Percentiles rank a stretch among this genome's conserved stretches.
Evolutionary conservation across 1,140 invertebrate species (phyloP).

Genomic region (Plutomurus gul): DNA sequence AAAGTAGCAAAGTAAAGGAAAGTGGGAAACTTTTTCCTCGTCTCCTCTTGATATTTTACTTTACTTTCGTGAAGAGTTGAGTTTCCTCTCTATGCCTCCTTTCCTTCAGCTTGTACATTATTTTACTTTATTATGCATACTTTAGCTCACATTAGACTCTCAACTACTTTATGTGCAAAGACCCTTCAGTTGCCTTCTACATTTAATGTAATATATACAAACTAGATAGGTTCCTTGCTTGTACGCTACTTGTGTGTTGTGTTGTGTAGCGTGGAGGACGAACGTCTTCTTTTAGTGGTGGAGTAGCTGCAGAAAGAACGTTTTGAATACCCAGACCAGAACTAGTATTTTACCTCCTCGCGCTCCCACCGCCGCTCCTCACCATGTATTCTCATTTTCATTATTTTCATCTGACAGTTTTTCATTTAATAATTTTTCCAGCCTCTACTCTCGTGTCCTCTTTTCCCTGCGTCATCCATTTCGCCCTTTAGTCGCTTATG

Average conservation of each 20-base stretch:
- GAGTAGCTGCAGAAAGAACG: no score
- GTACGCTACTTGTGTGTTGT: no score
- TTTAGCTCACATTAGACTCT: slow-evolving; percentile 23
- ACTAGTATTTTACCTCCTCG: not conserved
- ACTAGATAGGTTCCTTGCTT: no score
- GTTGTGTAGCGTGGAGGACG: no score
- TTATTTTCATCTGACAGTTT: slow-evolving; percentile 30
- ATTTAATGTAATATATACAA: slow-evolving; percentile 9
- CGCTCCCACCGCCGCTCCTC: not conserved
- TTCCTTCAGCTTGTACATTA: slow-evolving; percentile 26
- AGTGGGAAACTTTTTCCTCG: slow-evolving; percentile 40
- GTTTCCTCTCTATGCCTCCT: not conserved
- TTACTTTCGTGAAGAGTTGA: slow-evolving; percentile 23
- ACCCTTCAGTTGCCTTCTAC: slow-evolving; percentile 1
- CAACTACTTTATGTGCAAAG: slow-evolving; percentile 8
- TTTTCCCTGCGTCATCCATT: not conserved
- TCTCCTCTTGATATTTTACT: not conserved
- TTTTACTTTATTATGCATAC: slow-evolving; percentile 30
- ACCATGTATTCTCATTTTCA: slow-evolving; percentile 24
- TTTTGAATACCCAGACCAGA: not conserved
- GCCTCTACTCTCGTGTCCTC: not conserved
- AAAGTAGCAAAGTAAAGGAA: slow-evolving; percentile 30
- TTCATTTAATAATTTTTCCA: slow-evolving; percentile 28
- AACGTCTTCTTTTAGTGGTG: no score
- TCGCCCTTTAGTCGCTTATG: not conserved